Conservation (phyloP, 2,113 vertebrate species). For the Podocnemis expansa region DNA sequence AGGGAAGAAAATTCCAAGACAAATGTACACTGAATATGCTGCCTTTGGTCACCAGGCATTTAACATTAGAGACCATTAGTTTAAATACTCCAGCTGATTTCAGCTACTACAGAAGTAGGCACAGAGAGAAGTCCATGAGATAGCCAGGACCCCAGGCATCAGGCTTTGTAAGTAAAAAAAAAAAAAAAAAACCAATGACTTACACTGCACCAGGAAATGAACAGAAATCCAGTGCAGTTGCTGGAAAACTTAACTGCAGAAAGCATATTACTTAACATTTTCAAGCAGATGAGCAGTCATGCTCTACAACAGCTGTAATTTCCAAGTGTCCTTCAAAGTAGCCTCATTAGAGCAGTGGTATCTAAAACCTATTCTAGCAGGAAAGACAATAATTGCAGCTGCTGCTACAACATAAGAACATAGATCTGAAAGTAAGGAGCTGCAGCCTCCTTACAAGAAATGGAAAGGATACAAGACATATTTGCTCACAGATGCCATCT, state of each 20-base stretch:
- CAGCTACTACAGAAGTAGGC: too few relatives aligned
- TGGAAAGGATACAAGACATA: neutral
- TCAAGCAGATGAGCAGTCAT: neutral
- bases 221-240: neutral
- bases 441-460: neutral
- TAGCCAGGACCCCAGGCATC: too few relatives aligned
- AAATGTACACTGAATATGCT: too few relatives aligned
- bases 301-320: neutral
- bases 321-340: neutral
- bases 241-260: neutral
- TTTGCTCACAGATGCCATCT: neutral
- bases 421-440: neutral
- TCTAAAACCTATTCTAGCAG: neutral
- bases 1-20: too few relatives aligned
- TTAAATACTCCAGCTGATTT: too few relatives aligned
- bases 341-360: neutral
- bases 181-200: too few relatives aligned
- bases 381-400: neutral
- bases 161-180: too few relatives aligned
- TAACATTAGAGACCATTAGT: too few relatives aligned
- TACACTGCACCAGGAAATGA: neutral
- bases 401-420: neutral
- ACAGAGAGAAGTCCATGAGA: too few relatives aligned
- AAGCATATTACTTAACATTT: too few relatives aligned
- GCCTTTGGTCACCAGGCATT: too few relatives aligned